A percentile compares a stretch with the other conserved stretches of the same genome.
Conservation (phyloP, 2,113 vertebrate species). For the Colius striatus region DNA sequence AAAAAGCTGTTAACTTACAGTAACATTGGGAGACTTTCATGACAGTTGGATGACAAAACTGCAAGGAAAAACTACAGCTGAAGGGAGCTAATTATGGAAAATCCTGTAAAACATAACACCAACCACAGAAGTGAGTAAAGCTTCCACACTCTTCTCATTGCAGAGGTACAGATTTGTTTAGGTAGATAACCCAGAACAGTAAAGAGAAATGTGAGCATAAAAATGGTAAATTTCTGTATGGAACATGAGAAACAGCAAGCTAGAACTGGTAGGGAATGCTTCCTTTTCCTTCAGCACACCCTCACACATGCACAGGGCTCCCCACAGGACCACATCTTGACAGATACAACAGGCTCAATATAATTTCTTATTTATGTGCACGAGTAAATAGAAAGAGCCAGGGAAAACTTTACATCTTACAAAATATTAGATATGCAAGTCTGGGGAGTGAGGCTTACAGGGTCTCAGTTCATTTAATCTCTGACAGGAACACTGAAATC, state of each 20-base stretch:
- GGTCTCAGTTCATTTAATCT: background rate
- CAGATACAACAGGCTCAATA: background rate
- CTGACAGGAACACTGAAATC: background rate
- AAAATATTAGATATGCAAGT: background rate
- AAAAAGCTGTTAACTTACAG: background rate
- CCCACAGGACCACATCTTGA: background rate
- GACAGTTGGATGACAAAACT: background rate
- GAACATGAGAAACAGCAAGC: background rate
- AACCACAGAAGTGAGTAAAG: background rate
- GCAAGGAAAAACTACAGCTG: background rate
- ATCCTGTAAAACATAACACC: background rate
- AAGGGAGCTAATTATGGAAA: background rate
- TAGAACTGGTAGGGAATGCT: background rate
- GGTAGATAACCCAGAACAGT: background rate
- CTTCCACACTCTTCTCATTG: background rate
- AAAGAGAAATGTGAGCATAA: background rate
- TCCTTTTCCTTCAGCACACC: background rate
- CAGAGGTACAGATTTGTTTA: background rate
- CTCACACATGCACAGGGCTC: fast-evolving
- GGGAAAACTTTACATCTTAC: background rate
- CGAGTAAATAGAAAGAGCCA: background rate
- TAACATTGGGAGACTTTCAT: background rate
- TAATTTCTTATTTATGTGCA: background rate
- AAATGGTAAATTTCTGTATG: background rate
- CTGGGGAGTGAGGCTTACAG: background rate